Evolutionary conservation across 37 sponge, comb jelly and placozoan genomes (phyloP).

Genomic region (Oopsacas minuta): DNA sequence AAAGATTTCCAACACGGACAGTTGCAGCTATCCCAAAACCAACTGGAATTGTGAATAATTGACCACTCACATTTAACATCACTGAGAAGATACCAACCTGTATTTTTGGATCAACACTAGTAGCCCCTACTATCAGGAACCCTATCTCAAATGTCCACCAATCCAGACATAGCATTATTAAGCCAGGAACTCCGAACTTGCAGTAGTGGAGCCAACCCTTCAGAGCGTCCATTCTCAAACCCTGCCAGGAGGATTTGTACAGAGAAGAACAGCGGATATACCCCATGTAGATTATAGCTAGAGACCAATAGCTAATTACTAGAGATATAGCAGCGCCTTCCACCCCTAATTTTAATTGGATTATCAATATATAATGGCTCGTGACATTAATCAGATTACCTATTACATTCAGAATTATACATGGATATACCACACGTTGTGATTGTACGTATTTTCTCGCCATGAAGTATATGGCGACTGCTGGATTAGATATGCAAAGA

Average conservation of each 20-base stretch:
- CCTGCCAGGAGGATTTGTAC: background rate
- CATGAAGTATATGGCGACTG: background rate
- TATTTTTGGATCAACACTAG: background rate
- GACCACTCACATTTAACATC: background rate
- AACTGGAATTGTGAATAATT: constrained; percentile 7
- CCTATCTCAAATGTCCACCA: constrained; percentile 30
- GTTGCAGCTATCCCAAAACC: constrained; percentile 11
- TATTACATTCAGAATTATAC: background rate
- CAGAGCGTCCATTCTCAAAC: constrained; percentile 16
- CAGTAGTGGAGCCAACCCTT: constrained; percentile 9
- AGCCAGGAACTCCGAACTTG: constrained; percentile 7
- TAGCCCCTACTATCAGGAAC: background rate
- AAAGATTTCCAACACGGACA: constrained; percentile 20
- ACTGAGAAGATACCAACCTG: constrained; percentile 19
- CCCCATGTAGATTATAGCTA: background rate
- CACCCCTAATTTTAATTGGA: background rate
- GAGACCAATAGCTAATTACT: background rate
- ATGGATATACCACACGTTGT: background rate
- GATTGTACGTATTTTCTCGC: background rate
- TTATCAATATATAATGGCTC: background rate
- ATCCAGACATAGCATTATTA: constrained; percentile 18
- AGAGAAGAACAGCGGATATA: background rate
- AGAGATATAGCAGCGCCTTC: constrained; percentile 18
- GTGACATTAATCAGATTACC: background rate
- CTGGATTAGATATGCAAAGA: background rate